Base-by-base conservation (phyloP, 2,888 invertebrate species). In the Clostera curtula region DNA sequence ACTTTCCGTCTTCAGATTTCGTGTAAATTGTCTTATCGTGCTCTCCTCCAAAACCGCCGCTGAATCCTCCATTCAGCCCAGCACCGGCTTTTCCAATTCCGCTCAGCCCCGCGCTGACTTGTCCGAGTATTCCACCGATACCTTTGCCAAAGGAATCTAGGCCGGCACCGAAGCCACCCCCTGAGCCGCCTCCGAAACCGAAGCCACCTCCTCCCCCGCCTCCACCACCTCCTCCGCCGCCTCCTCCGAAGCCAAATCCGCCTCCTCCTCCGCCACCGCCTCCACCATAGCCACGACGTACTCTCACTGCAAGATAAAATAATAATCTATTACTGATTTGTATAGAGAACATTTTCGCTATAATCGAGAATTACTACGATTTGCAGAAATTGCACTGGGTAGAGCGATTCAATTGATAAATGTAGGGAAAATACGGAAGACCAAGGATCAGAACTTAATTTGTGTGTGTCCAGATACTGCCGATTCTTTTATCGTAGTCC, bases 1-100 rank as follows among this genome's bases (percentile, higher is more conserved):
- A 82, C 36, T 73, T 80, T 29, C 77, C 79, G 29, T 80, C 79
- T 13, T 72, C 66, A 10, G 77, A 74, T 37, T 73, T 67, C 0
- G 73, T 68, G 34, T 65, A 70, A 12, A 80, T 56, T 1, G 64
- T 56, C 50, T 76, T 75, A 28, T 61, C 63, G 19, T 56, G 54
- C 22, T 40, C 49, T 12, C 51, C 57, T 2, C 61, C 53, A 4
- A 54, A 28, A 7, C 53, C 49, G 3, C 49, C 34, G 26, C 52
- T 30, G 2, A 34, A 33, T 1, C 52, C 34, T 3, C 32, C 33
- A 8, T 35, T 27, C 9, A 36, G 34, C 0, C 40, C 43, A 4
- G 43, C 51, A n/a, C 43, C 36, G 22, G 35, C 34, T 26, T 42
- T 49, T 8, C 56, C 59, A 19, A 66, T 23, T 10, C 40, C 29